Base-by-base conservation (phyloP, 2,888 invertebrate genomes). In the Chromoteleia sp. region DNA sequence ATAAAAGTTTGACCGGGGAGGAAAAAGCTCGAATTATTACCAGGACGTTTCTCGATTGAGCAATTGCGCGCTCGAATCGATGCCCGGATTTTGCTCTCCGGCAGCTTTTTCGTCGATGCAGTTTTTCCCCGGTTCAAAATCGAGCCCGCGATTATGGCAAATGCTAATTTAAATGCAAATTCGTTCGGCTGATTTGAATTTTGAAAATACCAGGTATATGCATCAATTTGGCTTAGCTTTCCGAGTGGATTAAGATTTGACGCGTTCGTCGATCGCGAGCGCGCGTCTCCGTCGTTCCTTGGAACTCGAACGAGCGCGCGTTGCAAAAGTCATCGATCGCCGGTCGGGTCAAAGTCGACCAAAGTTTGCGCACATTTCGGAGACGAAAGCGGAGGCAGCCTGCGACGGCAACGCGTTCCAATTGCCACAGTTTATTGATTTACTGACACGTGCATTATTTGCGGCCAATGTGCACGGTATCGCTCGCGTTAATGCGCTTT, bases 291-390 rank as follows among this genome's bases (percentile, higher is more conserved):
- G n/a, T n/a, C 2, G 14, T 25, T 50, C 25, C 14, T 41, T 29
- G 12, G 59, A 25, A 36, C 54, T 58, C 25, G 17, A n/a, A 43
- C 29, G 19, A 68, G 25, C n/a, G 15, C 19, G 43, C 30, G 30
- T 7, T 33, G 29, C 41, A 70, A 52, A 78, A 65, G 71, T 78
- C 71, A 78, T 78, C 71, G 78, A 67, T 78, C 65, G 65, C 48
- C 33, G n/a, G 43, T 14, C 33, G 59, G 59, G 73, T 73, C 73
- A 78, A 73, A 71, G 58, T 78, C 73, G 73, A 67, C 30, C 29
- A 73, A 71, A 73, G 58, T 78, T 78, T 50, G 71, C 65, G 59
- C 65, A 67, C 65, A 73, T 56, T 78, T 78, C 43, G 58, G 71
- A 50, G 52, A 71, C 70, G 41, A 68, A 68, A 68, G 43, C 59